Evolutionary conservation across 2,113 vertebrate species (phyloP).

Genomic region (Pygathrix nemaeus): DNA sequence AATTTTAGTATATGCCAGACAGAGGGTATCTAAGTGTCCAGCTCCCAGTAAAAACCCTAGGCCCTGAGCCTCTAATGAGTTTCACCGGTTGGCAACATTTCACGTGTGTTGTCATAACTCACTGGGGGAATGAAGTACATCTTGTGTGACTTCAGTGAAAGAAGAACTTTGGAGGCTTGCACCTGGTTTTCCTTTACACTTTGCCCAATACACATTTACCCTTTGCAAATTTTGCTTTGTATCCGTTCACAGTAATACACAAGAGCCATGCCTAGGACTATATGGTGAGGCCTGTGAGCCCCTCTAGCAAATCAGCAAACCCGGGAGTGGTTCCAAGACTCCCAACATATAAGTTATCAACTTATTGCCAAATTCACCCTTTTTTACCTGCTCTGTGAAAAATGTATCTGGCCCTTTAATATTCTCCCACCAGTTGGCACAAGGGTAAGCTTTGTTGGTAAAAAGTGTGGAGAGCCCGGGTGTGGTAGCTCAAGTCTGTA

Average conservation of each 20-base stretch:
- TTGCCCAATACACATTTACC: not conserved
- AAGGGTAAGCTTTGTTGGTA: not conserved
- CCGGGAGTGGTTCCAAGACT: not conserved
- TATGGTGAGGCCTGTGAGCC: not conserved
- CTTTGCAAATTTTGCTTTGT: not conserved
- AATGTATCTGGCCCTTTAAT: not conserved
- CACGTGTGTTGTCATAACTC: not conserved
- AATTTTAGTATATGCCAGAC: not conserved
- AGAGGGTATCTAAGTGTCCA: not conserved
- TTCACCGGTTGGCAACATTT: not conserved
- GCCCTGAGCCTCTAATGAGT: not conserved
- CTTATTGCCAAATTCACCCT: not conserved
- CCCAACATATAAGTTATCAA: not conserved
- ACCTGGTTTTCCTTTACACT: not conserved
- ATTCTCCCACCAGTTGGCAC: not conserved
- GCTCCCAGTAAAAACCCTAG: not conserved
- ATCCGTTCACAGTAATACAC: not conserved
- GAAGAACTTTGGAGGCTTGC: not conserved
- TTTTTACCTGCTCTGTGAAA: not conserved
- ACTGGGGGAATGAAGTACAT: not conserved
- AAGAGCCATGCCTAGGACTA: not conserved
- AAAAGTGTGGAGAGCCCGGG: not conserved
- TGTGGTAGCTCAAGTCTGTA: not conserved
- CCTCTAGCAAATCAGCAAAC: not conserved
- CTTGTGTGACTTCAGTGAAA: not conserved